Evolutionary conservation across 2,888 invertebrate species (phyloP).

Genomic region (Eugnorisma glareosa): DNA sequence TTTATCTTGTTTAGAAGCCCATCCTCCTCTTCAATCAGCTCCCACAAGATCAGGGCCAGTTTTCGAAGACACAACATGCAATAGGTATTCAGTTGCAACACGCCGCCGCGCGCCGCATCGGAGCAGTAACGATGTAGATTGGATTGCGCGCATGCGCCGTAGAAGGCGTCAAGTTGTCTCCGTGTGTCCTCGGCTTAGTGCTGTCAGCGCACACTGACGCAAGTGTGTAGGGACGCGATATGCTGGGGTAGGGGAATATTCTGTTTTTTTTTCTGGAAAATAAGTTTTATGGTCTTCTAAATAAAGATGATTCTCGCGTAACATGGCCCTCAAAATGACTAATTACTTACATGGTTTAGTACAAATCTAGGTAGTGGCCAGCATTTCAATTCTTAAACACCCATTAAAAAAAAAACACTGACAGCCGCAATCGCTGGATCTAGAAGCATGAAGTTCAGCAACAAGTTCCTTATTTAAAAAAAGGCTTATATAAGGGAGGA

Average conservation of each 20-base stretch:
- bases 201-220: constrained; percentile 58
- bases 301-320: background rate
- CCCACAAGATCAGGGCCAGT: constrained; percentile 53
- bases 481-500: background rate
- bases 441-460: background rate
- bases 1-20: background rate
- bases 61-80: constrained; percentile 46
- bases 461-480: background rate
- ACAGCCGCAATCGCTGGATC: background rate
- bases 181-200: constrained; percentile 67
- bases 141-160: constrained; percentile 69
- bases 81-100: constrained; percentile 62
- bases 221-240: constrained; percentile 43
- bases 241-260: constrained; percentile 12
- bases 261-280: background rate
- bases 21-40: constrained; percentile 5
- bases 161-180: constrained; percentile 82
- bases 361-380: background rate
- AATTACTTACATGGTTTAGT: background rate
- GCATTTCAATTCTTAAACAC: background rate
- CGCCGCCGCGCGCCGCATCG: constrained; percentile 32
- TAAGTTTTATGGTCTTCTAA: background rate
- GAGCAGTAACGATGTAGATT: constrained; percentile 65
- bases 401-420: background rate
- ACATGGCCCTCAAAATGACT: background rate